Conservation (phyloP, 2,888 invertebrate genomes). For the Phortica okadai region DNA sequence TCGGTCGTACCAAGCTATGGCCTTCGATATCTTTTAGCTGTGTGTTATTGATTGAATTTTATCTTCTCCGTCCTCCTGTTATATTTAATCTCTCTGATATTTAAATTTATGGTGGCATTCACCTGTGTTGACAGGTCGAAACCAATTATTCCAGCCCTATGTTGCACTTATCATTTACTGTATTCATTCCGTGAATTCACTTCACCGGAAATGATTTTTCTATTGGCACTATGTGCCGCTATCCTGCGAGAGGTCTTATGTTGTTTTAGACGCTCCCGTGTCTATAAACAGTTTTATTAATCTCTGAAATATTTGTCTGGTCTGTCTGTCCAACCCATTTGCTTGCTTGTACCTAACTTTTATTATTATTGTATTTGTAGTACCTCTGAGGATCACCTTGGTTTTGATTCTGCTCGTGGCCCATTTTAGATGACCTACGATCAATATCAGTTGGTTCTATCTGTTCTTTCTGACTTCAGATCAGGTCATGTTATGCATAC, state of each 20-base stretch:
- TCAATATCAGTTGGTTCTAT: no score
- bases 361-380: no score
- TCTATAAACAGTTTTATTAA: conserved; percentile 32
- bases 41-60: conserved; percentile 28
- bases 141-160: conserved; percentile 43
- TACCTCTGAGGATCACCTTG: no score
- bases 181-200: conserved; percentile 34
- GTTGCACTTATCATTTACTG: conserved; percentile 29
- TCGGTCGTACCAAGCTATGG: background rate
- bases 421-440: no score
- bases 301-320: no score
- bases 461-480: no score
- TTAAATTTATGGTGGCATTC: conserved; percentile 34
- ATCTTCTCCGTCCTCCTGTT: conserved; percentile 32
- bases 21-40: no score
- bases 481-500: no score
- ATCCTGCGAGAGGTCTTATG: conserved; percentile 26
- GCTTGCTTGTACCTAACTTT: no score
- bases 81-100: conserved; percentile 34
- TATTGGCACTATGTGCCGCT: conserved; percentile 23
- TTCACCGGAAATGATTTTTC: conserved; percentile 29
- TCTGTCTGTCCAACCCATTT: no score
- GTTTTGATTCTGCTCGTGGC: no score
- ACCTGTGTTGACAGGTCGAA: conserved; percentile 43
- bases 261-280: conserved; percentile 35